A percentile compares a stretch with the other conserved stretches of the same genome.
Evolutionary conservation across 2,113 vertebrate species (phyloP).

Genomic region (Neolamprologus cancellatus): DNA sequence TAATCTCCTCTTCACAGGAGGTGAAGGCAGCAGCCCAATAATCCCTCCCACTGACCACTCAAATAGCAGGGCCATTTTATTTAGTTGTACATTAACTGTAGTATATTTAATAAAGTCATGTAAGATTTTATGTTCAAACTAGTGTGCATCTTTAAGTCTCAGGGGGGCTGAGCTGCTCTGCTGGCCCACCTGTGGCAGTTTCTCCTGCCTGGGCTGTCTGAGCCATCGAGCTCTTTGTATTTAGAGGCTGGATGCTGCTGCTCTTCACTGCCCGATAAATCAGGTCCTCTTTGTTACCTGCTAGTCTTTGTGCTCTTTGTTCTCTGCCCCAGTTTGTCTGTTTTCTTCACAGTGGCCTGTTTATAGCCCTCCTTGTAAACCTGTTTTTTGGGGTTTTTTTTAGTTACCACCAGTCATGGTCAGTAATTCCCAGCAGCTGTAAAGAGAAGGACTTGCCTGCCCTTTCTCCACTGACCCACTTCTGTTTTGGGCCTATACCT

Average conservation of each 20-base stretch:
- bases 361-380: fast-evolving
- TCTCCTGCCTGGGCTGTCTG: fast-evolving
- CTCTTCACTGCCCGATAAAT: not conserved
- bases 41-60: fast-evolving
- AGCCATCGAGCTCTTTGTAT: not conserved
- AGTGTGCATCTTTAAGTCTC: not conserved
- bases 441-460: not conserved
- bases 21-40: fast-evolving
- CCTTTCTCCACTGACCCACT: fast-evolving
- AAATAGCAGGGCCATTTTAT: not conserved
- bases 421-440: not conserved
- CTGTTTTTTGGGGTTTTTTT: not conserved
- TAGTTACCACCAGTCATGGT: not conserved
- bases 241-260: not conserved
- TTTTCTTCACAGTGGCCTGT: not conserved
- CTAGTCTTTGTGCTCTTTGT: not conserved
- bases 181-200: not conserved
- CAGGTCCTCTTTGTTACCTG: fast-evolving
- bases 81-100: fast-evolving
- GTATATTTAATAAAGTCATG: not conserved
- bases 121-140: fast-evolving
- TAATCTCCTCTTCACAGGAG: not conserved
- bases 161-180: fast-evolving
- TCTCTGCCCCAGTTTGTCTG: not conserved
- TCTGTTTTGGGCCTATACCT: not conserved